These are phyloP conservation scores for Micromussa lordhowensis DNA, from an alignment of 92 coral and sea anemone genomes.

Conservation along the genomic window DNA sequence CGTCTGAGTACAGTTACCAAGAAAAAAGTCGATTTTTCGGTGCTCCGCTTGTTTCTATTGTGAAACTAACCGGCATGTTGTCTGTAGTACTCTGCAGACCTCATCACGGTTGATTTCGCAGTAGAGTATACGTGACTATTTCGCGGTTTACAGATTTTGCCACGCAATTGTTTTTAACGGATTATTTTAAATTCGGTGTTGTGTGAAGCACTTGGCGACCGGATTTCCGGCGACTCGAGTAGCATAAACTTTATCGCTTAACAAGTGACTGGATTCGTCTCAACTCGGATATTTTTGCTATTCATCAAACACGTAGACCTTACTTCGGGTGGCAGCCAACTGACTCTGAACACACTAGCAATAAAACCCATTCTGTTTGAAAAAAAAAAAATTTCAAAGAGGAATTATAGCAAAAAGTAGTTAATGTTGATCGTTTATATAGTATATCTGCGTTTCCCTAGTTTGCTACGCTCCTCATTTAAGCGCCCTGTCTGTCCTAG, in stretches of 20 bases:
- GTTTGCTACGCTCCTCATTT: too few relatives aligned
- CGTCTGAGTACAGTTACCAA: not conserved
- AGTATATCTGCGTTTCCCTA: too few relatives aligned
- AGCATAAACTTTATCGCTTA: not conserved
- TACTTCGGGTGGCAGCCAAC: not conserved
- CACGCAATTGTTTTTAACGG: not conserved
- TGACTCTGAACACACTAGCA: too few relatives aligned
- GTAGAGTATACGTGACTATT: not conserved
- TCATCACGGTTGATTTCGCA: too few relatives aligned
- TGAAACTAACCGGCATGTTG: not conserved
- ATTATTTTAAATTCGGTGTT: not conserved
- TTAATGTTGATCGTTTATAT: too few relatives aligned
- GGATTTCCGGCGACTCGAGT: slow-evolving; percentile 4
- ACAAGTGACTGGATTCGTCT: not conserved
- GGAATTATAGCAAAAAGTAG: too few relatives aligned
- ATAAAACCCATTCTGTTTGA: too few relatives aligned
- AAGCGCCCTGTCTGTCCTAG: too few relatives aligned
- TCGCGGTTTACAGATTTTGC: not conserved
- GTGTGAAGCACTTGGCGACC: not conserved
- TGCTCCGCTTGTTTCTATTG: not conserved
- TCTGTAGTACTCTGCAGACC: too few relatives aligned
- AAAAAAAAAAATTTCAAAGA: too few relatives aligned
- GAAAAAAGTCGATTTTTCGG: not conserved
- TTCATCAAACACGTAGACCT: not conserved
- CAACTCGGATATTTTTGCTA: not conserved